phyloP scores from a whole-genome alignment of 2,113 vertebrate species.

The Mobula hypostoma region DNA sequence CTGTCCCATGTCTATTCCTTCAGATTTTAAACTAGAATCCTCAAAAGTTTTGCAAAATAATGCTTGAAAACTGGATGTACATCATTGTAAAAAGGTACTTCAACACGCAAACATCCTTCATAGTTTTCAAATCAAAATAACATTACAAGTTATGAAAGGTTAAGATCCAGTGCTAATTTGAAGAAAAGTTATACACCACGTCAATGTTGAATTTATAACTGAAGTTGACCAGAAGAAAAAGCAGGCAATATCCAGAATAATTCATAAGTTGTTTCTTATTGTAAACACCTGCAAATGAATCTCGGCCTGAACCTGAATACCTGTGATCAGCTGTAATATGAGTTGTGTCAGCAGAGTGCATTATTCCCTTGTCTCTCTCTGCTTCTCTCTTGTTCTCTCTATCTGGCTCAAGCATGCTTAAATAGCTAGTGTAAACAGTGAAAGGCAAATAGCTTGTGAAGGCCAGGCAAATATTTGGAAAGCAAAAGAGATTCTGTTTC shows the following conservation, averaged over 20 bases:
- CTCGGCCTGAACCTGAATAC: neutral
- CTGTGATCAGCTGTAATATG: slow-evolving; percentile 13
- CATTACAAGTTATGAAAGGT: neutral
- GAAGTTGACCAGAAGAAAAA: neutral
- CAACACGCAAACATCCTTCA: neutral
- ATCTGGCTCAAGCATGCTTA: slow-evolving; percentile 52
- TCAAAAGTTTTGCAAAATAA: neutral
- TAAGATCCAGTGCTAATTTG: neutral
- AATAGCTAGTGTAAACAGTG: slow-evolving; percentile 70
- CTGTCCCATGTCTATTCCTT: neutral
- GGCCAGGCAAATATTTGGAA: slow-evolving; percentile 82
- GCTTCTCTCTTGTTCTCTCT: slow-evolving; percentile 55
- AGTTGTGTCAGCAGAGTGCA: slow-evolving; percentile 45
- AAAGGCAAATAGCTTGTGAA: slow-evolving; percentile 73
- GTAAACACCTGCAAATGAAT: neutral
- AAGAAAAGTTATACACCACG: neutral
- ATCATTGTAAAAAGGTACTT: too few relatives aligned
- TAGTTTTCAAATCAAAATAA: neutral
- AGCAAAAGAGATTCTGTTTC: slow-evolving; percentile 57
- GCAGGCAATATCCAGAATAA: neutral
- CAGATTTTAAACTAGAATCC: neutral
- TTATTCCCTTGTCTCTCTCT: slow-evolving; percentile 48
- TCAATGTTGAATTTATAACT: neutral
- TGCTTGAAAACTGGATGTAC: neutral
- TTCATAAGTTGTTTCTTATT: neutral